Base-by-base conservation (phyloP, 2,888 invertebrate species). In the Luperina nickerlii region DNA sequence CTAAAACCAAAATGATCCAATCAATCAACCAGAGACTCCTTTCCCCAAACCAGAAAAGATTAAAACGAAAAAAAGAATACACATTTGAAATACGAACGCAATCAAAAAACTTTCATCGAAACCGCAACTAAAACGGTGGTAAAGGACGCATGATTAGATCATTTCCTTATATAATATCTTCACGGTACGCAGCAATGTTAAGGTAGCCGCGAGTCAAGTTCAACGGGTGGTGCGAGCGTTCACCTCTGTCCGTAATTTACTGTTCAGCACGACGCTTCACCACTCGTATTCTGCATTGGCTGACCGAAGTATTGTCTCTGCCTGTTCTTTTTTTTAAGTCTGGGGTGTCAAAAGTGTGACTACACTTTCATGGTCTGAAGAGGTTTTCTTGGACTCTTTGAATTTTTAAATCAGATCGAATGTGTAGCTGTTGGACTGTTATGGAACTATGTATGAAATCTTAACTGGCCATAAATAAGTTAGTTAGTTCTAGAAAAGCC, bases 191-290 rank as follows among this genome's bases (percentile, higher is more conserved):
- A 83, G 89, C 94, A 94, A 94, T 94, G 92, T 93, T 93, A 93
- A 94, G 95, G 95, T 93, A 93, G 92, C 91, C 87, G 91, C 89
- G 88, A 94, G 95, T 95, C 96, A 96, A 95, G 96, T 95, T 96
- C 95, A 95, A 84, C 85, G 90, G 85, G 90, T 88, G 85, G 74
- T 83, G 86, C 90, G 94, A 90, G 87, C 96, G 91, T 96, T 96
- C 95, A 96, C 95, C 96, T 95, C 92, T 92, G 92, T 88, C 91
- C 92, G 93, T 92, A 92, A 85, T 82, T 87, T 87, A 92, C 92
- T 89, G 90, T 89, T 90, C 91, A 90, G 87, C 89, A 89, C 88
- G 88, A 87, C 87, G 85, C 84, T 86, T 85, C 86, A 82, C 83
- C 75, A 86, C 72, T 77, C 80, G 83, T 81, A 83, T 74, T 83